Conservation (phyloP, 2,888 invertebrate species). For the Cataglyphis altisquamis region DNA sequence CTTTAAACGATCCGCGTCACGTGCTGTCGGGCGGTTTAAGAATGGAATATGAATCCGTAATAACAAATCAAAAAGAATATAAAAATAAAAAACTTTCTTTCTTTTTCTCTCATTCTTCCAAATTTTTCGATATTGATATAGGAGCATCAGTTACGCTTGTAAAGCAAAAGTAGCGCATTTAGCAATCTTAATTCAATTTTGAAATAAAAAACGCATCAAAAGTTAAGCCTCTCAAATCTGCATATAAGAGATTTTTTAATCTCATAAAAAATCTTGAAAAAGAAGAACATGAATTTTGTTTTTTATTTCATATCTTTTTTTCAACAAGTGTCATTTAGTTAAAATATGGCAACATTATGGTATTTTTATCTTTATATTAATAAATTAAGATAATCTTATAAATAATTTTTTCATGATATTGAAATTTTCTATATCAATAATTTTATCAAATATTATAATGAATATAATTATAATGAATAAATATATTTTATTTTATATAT, state of each 20-base stretch:
- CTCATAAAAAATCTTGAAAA: not conserved
- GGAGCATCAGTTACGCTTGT: not conserved
- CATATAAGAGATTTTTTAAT: not conserved
- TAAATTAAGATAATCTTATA: not conserved
- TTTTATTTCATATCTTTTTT: not conserved
- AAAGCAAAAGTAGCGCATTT: not conserved
- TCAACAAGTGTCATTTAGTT: not conserved
- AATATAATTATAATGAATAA: not conserved
- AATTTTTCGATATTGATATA: not conserved
- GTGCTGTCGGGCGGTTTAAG: not conserved
- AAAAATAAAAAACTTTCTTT: not conserved
- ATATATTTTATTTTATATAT: not conserved
- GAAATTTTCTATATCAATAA: not conserved
- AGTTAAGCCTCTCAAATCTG: not conserved
- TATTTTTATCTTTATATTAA: not conserved
- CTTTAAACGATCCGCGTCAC: constrained; percentile 56
- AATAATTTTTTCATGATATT: not conserved
- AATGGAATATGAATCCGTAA: not conserved
- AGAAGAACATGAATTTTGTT: not conserved
- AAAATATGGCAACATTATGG: not conserved
- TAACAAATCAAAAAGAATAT: not conserved
- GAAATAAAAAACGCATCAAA: not conserved
- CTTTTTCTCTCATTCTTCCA: too few relatives aligned
- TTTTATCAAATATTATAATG: not conserved
- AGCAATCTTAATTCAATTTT: not conserved